Evolutionary conservation across 1,140 invertebrate genomes (phyloP).

Genomic region (Drosophila pseudoobscura): DNA sequence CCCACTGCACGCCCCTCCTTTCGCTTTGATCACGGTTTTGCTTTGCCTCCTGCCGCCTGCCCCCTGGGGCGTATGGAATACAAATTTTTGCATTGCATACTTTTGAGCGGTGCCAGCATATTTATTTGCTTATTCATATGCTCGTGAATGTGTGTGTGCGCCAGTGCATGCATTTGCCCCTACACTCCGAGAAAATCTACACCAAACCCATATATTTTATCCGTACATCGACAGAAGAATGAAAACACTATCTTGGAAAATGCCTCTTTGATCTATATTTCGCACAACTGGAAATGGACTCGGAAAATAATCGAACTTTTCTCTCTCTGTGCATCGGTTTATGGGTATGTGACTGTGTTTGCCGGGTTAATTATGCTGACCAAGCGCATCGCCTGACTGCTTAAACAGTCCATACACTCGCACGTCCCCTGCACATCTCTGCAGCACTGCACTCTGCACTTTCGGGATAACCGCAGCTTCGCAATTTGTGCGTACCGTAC

Average conservation of each 20-base stretch:
- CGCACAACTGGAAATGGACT: too few relatives aligned
- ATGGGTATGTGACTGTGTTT: conserved; percentile 20
- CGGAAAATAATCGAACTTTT: too few relatives aligned
- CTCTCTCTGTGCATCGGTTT: background rate
- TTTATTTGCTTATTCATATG: conserved; percentile 33
- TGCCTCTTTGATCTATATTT: too few relatives aligned
- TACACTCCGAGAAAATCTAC: too few relatives aligned
- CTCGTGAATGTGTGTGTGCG: conserved; percentile 11
- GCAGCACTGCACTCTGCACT: background rate
- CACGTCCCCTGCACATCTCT: conserved; percentile 2
- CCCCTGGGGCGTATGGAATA: conserved; percentile 53
- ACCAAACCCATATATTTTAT: too few relatives aligned
- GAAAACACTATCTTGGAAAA: too few relatives aligned
- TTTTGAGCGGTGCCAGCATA: conserved; percentile 56
- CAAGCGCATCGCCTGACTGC: conserved; percentile 61
- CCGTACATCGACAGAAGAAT: too few relatives aligned
- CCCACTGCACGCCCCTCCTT: too few relatives aligned
- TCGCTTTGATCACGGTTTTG: too few relatives aligned
- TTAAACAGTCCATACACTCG: conserved; percentile 29
- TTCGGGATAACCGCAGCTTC: conserved; percentile 27
- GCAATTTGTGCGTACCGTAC: conserved; percentile 28
- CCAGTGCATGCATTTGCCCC: background rate
- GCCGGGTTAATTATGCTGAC: conserved; percentile 73
- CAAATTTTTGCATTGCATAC: conserved; percentile 60
- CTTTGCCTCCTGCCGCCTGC: too few relatives aligned